A percentile compares a stretch with the other conserved stretches of the same genome.
Conservation (phyloP, 2,797 vertebrate genomes). For the Scomberomorus guttatus region DNA sequence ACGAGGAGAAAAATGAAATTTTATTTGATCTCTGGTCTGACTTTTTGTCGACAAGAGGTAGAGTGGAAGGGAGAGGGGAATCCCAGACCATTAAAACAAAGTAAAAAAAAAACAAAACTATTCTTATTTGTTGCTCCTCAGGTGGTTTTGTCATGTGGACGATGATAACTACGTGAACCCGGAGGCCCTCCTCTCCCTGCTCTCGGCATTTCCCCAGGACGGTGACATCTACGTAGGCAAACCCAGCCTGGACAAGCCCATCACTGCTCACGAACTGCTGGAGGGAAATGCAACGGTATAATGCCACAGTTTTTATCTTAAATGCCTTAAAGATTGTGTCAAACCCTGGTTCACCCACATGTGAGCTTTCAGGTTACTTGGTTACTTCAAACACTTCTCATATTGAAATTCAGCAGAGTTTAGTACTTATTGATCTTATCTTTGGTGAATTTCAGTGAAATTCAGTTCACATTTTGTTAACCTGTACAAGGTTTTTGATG, state of each 20-base stretch:
- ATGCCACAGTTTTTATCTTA: neutral
- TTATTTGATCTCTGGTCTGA: neutral
- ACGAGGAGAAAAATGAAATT: constrained; percentile 21
- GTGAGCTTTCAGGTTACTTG: neutral
- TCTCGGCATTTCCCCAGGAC: constrained; percentile 81
- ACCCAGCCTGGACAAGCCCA: constrained; percentile 92
- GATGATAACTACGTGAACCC: constrained; percentile 95
- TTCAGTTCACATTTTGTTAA: too few species aligned
- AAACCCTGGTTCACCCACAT: neutral
- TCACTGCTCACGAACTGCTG: constrained; percentile 86
- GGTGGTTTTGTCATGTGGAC: constrained; percentile 96
- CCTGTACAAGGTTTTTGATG: too few species aligned
- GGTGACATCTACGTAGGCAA: constrained; percentile 91
- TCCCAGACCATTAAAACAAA: neutral
- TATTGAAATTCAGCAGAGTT: neutral
- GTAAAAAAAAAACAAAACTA: too few species aligned
- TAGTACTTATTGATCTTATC: too few species aligned
- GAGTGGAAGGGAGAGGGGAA: neutral
- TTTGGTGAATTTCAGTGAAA: too few species aligned
- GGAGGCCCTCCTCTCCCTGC: constrained; percentile 85
- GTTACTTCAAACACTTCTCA: neutral
- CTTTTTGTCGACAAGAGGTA: neutral
- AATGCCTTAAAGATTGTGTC: too few species aligned
- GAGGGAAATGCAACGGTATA: constrained; percentile 88
- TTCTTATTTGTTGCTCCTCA: constrained; percentile 52